Evolutionary conservation across 1,140 invertebrate species (phyloP), one percentile per base, ranked within the genome.

Genomic region (Drosophila sturtevanti): DNA sequence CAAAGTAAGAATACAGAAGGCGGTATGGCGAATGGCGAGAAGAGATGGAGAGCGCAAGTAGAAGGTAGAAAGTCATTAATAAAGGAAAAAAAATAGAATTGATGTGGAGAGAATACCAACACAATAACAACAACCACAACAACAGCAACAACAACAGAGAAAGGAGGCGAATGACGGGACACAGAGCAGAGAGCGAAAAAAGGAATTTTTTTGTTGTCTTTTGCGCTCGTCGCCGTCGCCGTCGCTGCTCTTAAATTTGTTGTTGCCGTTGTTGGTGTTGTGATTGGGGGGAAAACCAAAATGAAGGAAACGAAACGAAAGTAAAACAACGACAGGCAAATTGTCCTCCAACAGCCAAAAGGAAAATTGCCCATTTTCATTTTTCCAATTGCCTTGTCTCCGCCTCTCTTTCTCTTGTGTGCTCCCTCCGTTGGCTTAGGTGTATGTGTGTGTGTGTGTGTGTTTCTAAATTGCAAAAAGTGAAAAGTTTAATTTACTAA

Each of bases 401-500:
- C 18, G 2, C 14, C 37, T 21, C 41, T 48, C 16, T 48, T 4
- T 21, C 41, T 48, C 41, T 48, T 3, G 16, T 2, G 4, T n/a
- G 4, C 37, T 5, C n/a, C n/a, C 37, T 3, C 61, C 63, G 48
- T 73, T 59, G 48, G 62, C 64, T 54, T 68, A 51, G 62, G 55
- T 72, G 66, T 67, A 59, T 72, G 69, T 74, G 67, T 74, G 60
- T 60, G 31, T 65, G 34, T 59, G 18, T 35, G 44, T 18, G 54
- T 78, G 63, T 61, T 60, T 58, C 72, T 54, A 70, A 76, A 80
- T 86, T 78, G 65, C 75, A 63, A 85, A 87, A 87, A 87, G 84
- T 87, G 84, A 87, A 87, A 87, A 89, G 84, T 80, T 87, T 89
- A 87, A 87, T 87, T 87, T 87, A 87, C 79, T 84, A 87, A 89